phyloP scores from a whole-genome alignment of 2,113 vertebrate genomes.

The Balaeniceps rex region DNA sequence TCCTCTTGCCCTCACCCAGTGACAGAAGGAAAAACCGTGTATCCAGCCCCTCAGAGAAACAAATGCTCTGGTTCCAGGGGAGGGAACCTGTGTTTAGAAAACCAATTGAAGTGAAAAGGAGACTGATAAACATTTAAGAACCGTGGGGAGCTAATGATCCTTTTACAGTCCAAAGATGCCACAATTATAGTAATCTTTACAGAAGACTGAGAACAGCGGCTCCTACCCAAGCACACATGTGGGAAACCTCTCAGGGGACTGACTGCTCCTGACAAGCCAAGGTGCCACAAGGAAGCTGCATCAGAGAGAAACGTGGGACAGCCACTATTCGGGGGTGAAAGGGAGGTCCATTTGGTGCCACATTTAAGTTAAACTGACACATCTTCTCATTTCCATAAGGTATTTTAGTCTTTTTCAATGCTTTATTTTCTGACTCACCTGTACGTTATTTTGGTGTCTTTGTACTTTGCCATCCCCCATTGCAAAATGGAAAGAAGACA shows the following conservation, averaged over 20 bases:
- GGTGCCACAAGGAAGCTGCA: neutral
- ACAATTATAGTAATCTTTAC: neutral
- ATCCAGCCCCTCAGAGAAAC: neutral
- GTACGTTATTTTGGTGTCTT: neutral
- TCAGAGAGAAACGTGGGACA: neutral
- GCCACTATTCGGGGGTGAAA: neutral
- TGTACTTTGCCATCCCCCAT: neutral
- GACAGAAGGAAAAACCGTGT: neutral
- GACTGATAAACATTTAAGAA: neutral
- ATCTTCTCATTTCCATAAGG: neutral
- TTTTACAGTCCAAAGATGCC: neutral
- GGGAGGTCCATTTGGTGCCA: neutral
- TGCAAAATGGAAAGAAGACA: fast-evolving
- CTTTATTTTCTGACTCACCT: neutral
- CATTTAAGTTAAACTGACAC: neutral
- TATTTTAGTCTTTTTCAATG: neutral
- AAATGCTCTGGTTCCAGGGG: neutral
- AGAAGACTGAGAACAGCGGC: neutral
- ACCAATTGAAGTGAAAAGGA: neutral
- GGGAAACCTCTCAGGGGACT: neutral
- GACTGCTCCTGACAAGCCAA: neutral
- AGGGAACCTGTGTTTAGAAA: neutral
- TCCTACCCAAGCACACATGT: neutral
- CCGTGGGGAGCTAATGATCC: neutral
- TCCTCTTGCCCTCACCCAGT: neutral